Percentiles rank a stretch among this genome's conserved stretches.
These are phyloP conservation scores for Pygocentrus nattereri DNA, from an alignment of 2,797 vertebrate species.

Conservation along the genomic window DNA sequence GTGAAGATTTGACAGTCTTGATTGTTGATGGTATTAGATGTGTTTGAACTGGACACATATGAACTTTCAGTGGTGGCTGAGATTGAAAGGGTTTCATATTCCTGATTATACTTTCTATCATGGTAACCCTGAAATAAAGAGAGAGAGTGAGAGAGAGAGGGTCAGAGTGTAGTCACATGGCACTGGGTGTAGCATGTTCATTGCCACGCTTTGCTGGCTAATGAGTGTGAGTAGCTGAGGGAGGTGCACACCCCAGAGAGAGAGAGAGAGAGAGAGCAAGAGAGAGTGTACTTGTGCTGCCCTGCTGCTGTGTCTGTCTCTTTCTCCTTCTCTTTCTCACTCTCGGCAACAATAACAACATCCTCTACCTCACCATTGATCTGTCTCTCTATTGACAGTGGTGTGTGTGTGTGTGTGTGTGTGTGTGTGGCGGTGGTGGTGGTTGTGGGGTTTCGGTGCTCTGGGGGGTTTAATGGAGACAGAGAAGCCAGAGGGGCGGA, in stretches of 20 bases:
- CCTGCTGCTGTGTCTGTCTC: slow-evolving; percentile 16
- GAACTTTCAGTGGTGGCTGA: background rate
- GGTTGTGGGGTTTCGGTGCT: slow-evolving; percentile 68
- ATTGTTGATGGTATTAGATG: background rate
- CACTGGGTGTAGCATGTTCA: slow-evolving; percentile 40
- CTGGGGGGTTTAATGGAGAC: slow-evolving; percentile 68
- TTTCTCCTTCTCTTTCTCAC: background rate
- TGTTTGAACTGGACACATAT: background rate
- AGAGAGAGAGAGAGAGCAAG: slow-evolving; percentile 3
- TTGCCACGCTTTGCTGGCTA: slow-evolving; percentile 32
- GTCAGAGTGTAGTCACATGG: slow-evolving; percentile 1
- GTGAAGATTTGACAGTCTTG: background rate
- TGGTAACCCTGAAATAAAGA: slow-evolving; percentile 14
- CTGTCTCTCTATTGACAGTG: background rate
- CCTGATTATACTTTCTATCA: background rate
- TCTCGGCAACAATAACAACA: slow-evolving; percentile 23
- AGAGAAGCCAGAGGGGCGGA: slow-evolving; percentile 81
- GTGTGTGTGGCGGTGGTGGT: slow-evolving; percentile 50
- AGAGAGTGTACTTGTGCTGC: slow-evolving; percentile 14
- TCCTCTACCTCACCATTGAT: background rate
- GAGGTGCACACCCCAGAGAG: slow-evolving; percentile 35
- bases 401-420: slow-evolving; percentile 37
- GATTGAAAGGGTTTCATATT: background rate
- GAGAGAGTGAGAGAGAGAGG: background rate
- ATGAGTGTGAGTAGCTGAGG: slow-evolving; percentile 43